Base-by-base conservation (phyloP, 1,140 invertebrate genomes). In the Bilobella aurantiaca region DNA sequence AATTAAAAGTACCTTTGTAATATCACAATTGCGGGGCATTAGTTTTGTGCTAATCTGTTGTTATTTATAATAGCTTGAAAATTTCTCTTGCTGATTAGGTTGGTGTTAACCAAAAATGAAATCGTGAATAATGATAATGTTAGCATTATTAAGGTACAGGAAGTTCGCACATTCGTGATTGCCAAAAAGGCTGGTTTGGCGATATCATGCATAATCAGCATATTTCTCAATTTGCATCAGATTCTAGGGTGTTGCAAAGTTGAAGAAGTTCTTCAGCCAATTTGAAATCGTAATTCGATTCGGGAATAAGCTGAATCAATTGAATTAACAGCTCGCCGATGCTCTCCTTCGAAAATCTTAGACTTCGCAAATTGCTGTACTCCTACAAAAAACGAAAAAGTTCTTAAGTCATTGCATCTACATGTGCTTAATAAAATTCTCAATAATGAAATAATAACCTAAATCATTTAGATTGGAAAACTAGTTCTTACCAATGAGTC, bases 401-500 rank as follows among this genome's bases (percentile, higher is more conserved):
- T 14, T 64, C 42, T 68, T 1, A 28, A 12, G 8, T 21, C 31
- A 31, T 53, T 53, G 58, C 28, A 25, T 53, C 58, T 58, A 28
- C 59, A 14, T 28, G 5, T 47, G 23, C 14, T n/a, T 31, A 27
- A 18, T 37, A n/a, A n/a, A n/a, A n/a, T n/a, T n/a, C n/a, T n/a
- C n/a, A n/a, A n/a, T n/a, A n/a, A n/a, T n/a, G n/a, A n/a, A n/a
- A n/a, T n/a, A n/a, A n/a, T n/a, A n/a, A n/a, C n/a, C n/a, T n/a
- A n/a, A n/a, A n/a, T n/a, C 58, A 3, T 49, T 29, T 65, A 28
- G 23, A 16, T 37, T n/a, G 5, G 32, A 5, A 42, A 42, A 8
- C 8, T 25, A 2, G 21, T 47, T 79, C 81, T 80, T 80, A 89
- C 87, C 78, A 89, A 75, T 64, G 80, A 81, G 62, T 86, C 82